Conservation (phyloP, 1,140 invertebrate genomes). For the Wiebesia pumilae region DNA sequence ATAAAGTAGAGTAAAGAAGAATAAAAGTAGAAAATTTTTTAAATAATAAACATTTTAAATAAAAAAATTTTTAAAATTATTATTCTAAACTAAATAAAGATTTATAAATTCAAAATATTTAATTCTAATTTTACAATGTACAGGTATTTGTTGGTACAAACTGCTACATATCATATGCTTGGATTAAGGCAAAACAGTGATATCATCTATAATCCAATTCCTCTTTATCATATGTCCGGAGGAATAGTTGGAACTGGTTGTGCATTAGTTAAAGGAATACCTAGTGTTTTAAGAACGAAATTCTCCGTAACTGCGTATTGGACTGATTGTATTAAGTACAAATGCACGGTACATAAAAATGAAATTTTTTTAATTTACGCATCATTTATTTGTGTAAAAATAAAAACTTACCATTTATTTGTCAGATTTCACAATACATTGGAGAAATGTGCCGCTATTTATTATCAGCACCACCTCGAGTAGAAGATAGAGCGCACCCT, state of each 20-base stretch:
- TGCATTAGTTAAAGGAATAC: conserved; percentile 78
- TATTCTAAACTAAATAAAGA: too few species aligned
- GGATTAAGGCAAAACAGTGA: conserved; percentile 68
- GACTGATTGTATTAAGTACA: conserved; percentile 83
- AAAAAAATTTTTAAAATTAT: too few species aligned
- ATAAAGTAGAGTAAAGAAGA: too few species aligned
- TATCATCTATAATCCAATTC: conserved; percentile 80
- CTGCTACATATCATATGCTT: conserved; percentile 70
- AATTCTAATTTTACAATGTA: neutral
- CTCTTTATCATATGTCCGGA: conserved; percentile 83
- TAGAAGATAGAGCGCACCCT: conserved; percentile 70
- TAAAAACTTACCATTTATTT: conserved; percentile 17
- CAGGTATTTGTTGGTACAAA: conserved; percentile 71
- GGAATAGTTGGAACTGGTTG: conserved; percentile 80
- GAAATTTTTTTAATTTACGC: conserved; percentile 11
- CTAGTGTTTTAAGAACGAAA: conserved; percentile 81
- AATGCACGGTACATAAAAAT: conserved; percentile 79
- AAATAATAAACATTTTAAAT: too few species aligned
- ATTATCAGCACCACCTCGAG: conserved; percentile 77
- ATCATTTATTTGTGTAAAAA: neutral
- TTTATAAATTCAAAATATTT: conserved; percentile 55
- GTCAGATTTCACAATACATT: conserved; percentile 84
- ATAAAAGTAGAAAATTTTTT: too few species aligned
- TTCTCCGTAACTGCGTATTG: conserved; percentile 88
- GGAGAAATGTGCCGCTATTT: conserved; percentile 89